A percentile compares a stretch with the other conserved stretches of the same genome.
Conservation (phyloP, 2,888 invertebrate genomes). For the Drosophila seclusa region DNA sequence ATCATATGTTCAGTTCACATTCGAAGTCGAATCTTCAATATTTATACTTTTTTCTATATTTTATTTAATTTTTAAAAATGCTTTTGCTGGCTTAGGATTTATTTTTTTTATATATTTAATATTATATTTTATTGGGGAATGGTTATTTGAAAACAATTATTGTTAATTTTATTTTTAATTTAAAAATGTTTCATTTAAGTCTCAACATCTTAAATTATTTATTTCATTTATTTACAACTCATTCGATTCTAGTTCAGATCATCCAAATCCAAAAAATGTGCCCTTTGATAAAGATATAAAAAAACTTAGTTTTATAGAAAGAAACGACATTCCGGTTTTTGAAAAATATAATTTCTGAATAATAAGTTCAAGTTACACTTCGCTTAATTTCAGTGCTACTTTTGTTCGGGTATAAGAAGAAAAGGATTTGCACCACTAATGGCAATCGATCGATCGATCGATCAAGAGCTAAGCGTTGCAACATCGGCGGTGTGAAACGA, state of each 20-base stretch:
- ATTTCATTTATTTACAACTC: background rate
- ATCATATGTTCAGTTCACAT: slow-evolving; percentile 2
- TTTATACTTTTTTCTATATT: background rate
- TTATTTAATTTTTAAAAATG: background rate
- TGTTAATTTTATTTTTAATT: background rate
- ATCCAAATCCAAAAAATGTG: too few species aligned
- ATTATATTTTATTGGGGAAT: background rate
- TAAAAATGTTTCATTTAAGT: background rate
- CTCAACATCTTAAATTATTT: background rate
- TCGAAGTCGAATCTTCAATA: background rate
- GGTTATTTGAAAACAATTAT: background rate
- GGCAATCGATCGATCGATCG: background rate
- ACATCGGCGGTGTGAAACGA: background rate
- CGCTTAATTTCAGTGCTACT: background rate
- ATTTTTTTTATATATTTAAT: background rate
- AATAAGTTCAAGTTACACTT: background rate
- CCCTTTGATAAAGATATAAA: too few species aligned
- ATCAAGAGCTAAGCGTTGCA: background rate
- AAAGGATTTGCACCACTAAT: background rate
- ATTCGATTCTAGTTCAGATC: too few species aligned
- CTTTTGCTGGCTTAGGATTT: background rate
- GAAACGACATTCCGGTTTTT: background rate
- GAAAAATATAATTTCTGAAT: background rate
- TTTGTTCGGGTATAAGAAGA: background rate
- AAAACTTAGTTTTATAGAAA: background rate